A percentile compares a stretch with the other conserved stretches of the same genome.
Evolutionary conservation across 2,113 vertebrate genomes (phyloP).

Genomic region (Typhlomys cinereus): DNA sequence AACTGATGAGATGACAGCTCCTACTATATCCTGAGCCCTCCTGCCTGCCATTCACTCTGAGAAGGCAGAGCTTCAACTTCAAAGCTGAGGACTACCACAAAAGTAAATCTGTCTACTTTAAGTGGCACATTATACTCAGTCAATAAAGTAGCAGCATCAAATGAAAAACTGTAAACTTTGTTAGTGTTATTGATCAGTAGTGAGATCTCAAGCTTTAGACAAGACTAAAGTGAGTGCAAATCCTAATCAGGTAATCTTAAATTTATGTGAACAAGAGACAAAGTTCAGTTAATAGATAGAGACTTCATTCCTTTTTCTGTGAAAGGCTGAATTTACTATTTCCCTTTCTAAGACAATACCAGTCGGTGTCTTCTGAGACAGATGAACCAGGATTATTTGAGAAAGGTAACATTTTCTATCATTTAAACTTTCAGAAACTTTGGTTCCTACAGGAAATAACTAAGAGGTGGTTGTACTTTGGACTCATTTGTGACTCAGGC

Average conservation of each 20-base stretch:
- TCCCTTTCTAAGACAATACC: not conserved
- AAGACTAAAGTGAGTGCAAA: not conserved
- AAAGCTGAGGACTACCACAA: not conserved
- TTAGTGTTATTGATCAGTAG: too few species aligned
- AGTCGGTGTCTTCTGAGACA: not conserved
- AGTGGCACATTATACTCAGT: not conserved
- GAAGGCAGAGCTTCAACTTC: not conserved
- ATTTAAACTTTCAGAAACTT: not conserved
- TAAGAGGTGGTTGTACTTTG: not conserved
- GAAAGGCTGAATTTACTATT: not conserved
- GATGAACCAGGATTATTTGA: not conserved
- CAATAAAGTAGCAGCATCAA: not conserved
- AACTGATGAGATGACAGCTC: not conserved
- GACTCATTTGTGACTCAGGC: not conserved
- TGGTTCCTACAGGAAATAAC: not conserved
- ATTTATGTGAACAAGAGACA: not conserved
- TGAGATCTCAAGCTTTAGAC: not conserved
- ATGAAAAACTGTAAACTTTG: not conserved
- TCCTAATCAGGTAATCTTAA: not conserved
- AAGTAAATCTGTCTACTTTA: not conserved
- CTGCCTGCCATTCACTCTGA: not conserved
- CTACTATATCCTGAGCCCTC: not conserved
- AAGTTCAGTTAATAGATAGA: too few species aligned
- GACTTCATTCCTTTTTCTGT: slow-evolving; percentile 12
- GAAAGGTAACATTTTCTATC: not conserved